Evolutionary conservation across 2,797 vertebrate species (phyloP).

Genomic region (Peromyscus nudipes): DNA sequence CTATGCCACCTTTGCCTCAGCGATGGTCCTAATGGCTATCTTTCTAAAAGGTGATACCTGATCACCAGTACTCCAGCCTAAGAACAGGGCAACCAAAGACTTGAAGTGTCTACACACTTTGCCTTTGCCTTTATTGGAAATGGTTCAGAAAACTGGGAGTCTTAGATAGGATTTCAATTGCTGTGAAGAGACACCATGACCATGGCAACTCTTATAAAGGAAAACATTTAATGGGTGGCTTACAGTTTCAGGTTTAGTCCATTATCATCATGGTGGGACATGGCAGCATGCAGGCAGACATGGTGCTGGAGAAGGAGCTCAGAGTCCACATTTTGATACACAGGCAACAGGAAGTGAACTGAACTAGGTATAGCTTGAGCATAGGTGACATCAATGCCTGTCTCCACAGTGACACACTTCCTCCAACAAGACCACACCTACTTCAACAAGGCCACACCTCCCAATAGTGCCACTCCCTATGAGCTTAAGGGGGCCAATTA

Average conservation of each 20-base stretch:
- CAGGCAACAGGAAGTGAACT: not conserved
- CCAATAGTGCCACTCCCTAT: not conserved
- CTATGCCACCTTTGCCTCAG: not conserved
- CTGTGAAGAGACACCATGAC: not conserved
- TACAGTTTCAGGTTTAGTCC: not conserved
- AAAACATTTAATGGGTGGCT: not conserved
- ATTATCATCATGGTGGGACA: not conserved
- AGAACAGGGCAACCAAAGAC: not conserved
- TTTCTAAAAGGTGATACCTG: not conserved
- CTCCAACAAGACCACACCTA: not conserved
- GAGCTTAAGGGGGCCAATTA: not conserved
- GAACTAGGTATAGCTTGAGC: not conserved
- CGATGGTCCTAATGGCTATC: no score
- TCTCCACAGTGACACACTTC: not conserved
- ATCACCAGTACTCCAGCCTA: not conserved
- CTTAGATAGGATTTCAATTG: not conserved
- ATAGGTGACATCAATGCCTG: not conserved
- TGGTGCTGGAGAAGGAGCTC: not conserved
- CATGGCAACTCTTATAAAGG: not conserved
- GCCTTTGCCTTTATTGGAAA: not conserved
- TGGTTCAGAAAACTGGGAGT: not conserved
- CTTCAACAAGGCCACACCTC: no score
- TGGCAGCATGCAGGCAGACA: not conserved
- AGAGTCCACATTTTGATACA: not conserved
- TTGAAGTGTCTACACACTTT: not conserved